Evolutionary conservation across 1,140 invertebrate species (phyloP).

Genomic region (Nebria ingens): DNA sequence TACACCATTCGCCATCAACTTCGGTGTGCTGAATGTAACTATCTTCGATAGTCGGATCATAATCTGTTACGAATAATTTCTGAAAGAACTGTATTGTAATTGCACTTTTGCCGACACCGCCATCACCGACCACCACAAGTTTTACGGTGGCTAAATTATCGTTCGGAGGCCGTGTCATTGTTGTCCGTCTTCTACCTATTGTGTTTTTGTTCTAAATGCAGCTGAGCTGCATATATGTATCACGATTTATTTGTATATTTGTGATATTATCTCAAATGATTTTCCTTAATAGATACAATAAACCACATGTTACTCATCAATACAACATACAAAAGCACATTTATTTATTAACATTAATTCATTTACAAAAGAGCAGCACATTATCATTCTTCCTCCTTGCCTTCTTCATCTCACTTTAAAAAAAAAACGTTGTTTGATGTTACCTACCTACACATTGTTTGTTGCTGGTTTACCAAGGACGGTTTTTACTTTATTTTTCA

Average conservation of each 20-base stretch:
- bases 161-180: conserved; percentile 55
- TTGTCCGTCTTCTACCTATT: conserved; percentile 12
- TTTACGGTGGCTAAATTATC: conserved; percentile 79
- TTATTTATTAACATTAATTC: no score
- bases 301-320: no score
- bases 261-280: no score
- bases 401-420: no score
- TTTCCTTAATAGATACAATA: no score
- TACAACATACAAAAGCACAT: no score
- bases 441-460: background rate
- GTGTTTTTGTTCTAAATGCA: background rate
- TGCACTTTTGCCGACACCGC: conserved; percentile 82
- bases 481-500: background rate
- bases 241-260: no score
- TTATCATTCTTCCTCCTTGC: no score
- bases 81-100: conserved; percentile 86
- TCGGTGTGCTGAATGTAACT: conserved; percentile 86
- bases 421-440: no score
- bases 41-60: conserved; percentile 86
- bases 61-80: conserved; percentile 80
- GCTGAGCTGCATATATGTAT: background rate
- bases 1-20: conserved; percentile 84
- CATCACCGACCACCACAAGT: conserved; percentile 82
- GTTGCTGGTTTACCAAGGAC: background rate
- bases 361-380: no score